Conservation (phyloP, 1,140 invertebrate species). For the Zaprionus nigranus region DNA sequence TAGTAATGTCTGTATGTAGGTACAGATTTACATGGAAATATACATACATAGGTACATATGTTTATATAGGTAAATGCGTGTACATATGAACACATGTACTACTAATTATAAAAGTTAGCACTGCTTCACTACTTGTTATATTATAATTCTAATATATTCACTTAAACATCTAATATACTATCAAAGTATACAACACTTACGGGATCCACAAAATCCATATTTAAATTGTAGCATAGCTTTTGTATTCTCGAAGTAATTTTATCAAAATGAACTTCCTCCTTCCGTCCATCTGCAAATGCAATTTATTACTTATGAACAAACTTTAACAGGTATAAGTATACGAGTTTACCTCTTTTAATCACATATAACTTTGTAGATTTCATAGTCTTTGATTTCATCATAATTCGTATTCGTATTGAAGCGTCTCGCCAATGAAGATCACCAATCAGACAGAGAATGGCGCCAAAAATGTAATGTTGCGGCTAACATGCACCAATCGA, state of each 20-base stretch:
- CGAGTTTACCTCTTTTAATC: constrained; percentile 59
- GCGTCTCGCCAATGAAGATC: neutral
- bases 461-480: constrained; percentile 20
- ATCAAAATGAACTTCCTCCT: constrained; percentile 97
- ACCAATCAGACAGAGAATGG: constrained; percentile 22
- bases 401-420: neutral
- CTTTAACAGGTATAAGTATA: constrained; percentile 44
- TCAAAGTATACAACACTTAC: constrained; percentile 86
- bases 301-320: neutral
- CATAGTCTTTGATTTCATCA: constrained; percentile 34
- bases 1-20: neutral
- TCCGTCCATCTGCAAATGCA: constrained; percentile 90
- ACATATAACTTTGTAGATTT: constrained; percentile 85
- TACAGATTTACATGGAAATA: no score
- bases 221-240: constrained; percentile 97
- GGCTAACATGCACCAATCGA: neutral
- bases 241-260: constrained; percentile 98
- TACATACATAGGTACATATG: no score
- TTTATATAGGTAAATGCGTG: no score
- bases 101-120: neutral
- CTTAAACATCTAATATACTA: neutral
- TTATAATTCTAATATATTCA: neutral
- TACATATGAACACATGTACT: no score
- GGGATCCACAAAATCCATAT: constrained; percentile 98
- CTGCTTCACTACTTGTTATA: neutral